Evolutionary conservation across 2,797 vertebrate species (phyloP).

Genomic region (Arctocebus calabarensis): DNA sequence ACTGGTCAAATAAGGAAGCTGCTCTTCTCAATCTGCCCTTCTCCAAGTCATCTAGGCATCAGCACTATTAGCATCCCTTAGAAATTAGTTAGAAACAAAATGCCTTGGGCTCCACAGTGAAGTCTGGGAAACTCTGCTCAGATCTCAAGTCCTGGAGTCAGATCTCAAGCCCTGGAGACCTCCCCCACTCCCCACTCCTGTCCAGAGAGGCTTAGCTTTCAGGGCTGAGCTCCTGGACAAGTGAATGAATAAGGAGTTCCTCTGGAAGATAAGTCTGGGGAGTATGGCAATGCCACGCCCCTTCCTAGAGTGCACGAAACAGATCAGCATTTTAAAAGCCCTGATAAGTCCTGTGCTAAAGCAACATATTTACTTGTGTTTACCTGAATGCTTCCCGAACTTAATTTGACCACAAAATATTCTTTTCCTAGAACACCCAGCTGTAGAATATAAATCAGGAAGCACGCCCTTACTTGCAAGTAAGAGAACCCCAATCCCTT

Average conservation of each 20-base stretch:
- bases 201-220: neutral
- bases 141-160: neutral
- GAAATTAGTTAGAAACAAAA: neutral
- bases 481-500: neutral
- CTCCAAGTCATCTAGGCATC: neutral
- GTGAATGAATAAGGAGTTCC: neutral
- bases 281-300: neutral
- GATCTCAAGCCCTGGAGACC: neutral
- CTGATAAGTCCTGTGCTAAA: neutral
- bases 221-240: neutral
- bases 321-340: neutral
- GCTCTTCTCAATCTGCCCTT: neutral
- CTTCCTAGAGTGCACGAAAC: neutral
- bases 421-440: neutral
- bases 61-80: fast-evolving
- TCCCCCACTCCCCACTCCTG: fast-evolving
- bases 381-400: neutral
- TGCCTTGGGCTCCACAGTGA: neutral
- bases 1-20: fast-evolving
- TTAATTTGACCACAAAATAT: neutral
- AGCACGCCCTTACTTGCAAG: neutral
- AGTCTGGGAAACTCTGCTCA: neutral
- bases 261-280: neutral
- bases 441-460: neutral
- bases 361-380: neutral